Evolutionary conservation across 2,797 vertebrate species (phyloP), one percentile per base, ranked within the genome.

Genomic region (Scarus forsteni): DNA sequence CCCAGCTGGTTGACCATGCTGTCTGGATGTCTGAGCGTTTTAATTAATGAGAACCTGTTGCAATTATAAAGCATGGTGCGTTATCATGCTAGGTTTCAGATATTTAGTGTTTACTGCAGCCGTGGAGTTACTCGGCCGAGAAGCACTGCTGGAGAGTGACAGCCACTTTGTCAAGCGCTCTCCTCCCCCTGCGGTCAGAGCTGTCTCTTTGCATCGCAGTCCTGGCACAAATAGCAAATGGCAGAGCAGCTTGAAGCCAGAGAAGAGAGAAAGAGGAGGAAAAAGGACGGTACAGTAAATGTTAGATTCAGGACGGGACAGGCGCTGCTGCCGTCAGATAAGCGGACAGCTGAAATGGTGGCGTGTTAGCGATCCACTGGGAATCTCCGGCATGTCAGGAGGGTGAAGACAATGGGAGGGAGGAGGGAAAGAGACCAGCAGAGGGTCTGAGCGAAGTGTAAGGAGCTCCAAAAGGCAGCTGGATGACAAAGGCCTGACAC

Each of bases 321-420:
- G 73, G 13, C 76, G 8, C 90, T 93, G 91, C 42, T 84, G 69
- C 86, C 89, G 86, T 90, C 89, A 87, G 89, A 91, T 92, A 92
- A 92, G 89, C 72, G 3, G 45, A 54, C 77, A 73, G 83, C 81
- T 79, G 84, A 83, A 81, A 80, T 55, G 19, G 36, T 85, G 81
- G 81, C 77, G 68, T 55, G 73, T 66, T 46, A 52, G 79, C 52
- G 66, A 69, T 90, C 91, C 81, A 27, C 66, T 53, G 80, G 83
- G 91, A 92, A 86, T 79, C 53, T 73, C 68, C 82, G 70, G 75
- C 79, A 56, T 84, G 81, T 88, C 81, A 88, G 80, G 35, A 60
- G 85, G 82, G 83, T 89, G 80, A 16, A 60, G 60, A 66, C 80
- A 66, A 60, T 8, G 14, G 50, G 46, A 58, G 44, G 64, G 35